Evolutionary conservation across 2,113 vertebrate genomes (phyloP).

Genomic region (Lasiurus borealis): DNA sequence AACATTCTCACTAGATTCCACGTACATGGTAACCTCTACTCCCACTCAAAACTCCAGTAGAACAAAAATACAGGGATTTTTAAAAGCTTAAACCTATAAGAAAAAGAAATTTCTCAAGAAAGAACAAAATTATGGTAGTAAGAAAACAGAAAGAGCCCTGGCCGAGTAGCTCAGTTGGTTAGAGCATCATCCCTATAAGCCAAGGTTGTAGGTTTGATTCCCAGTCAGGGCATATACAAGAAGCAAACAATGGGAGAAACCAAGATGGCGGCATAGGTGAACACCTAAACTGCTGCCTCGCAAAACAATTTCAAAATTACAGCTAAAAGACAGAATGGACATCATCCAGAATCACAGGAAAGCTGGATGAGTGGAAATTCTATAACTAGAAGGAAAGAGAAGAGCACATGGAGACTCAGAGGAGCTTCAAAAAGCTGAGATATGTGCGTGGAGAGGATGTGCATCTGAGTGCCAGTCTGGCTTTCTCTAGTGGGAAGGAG

Average conservation of each 20-base stretch:
- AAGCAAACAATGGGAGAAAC: not conserved
- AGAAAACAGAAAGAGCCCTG: constrained; percentile 55
- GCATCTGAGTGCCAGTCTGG: too few species aligned
- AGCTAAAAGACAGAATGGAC: too few species aligned
- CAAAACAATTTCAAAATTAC: too few species aligned
- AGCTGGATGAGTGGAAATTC: too few species aligned
- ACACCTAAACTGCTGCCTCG: too few species aligned
- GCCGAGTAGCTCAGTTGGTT: not conserved
- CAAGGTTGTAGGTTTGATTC: not conserved
- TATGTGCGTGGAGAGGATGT: too few species aligned
- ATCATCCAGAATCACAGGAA: too few species aligned
- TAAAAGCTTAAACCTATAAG: constrained; percentile 19
- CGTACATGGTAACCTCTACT: not conserved
- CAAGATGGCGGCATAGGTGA: too few species aligned
- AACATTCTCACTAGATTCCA: constrained; percentile 34
- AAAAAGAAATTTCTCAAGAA: constrained; percentile 35
- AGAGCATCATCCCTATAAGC: not conserved
- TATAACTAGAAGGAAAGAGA: too few species aligned
- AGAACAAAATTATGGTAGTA: constrained; percentile 47
- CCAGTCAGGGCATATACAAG: not conserved
- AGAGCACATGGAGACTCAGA: too few species aligned
- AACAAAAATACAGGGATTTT: constrained; percentile 17
- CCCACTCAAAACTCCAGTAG: constrained; percentile 48
- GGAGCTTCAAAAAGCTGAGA: too few species aligned
- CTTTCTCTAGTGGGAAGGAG: too few species aligned